Evolutionary conservation across 2,113 vertebrate species (phyloP).

Genomic region (Hydropotes inermis): DNA sequence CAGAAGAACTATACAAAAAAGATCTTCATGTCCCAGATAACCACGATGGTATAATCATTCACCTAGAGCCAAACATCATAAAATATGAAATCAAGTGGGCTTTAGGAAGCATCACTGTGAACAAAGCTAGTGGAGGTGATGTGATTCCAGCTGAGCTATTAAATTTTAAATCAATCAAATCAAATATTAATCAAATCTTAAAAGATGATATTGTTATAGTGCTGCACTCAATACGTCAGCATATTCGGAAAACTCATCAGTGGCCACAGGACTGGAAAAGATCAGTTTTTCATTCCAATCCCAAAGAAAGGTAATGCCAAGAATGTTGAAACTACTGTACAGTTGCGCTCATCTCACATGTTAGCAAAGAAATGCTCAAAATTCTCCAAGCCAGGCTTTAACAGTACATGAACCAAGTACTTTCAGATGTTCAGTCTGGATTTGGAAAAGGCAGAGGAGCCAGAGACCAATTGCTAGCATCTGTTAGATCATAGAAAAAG

Average conservation of each 20-base stretch:
- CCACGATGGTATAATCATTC: background rate
- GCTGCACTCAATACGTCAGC: background rate
- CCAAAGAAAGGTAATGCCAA: background rate
- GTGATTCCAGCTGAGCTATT: background rate
- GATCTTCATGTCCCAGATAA: background rate
- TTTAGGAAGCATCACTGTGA: background rate
- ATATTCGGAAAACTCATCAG: background rate
- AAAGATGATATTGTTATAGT: background rate
- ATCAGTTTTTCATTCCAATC: background rate
- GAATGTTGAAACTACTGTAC: background rate
- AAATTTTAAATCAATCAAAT: background rate
- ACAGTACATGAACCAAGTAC: background rate
- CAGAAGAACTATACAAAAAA: background rate
- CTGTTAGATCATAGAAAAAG: background rate
- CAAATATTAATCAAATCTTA: background rate
- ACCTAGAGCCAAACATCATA: background rate
- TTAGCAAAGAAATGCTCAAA: background rate
- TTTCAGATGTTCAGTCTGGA: background rate
- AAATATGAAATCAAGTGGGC: background rate
- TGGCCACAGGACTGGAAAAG: rapidly evolving
- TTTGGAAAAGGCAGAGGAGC: background rate
- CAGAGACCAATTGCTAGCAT: background rate
- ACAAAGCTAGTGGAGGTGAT: background rate
- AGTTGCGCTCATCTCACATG: background rate
- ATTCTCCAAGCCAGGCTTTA: background rate